Evolutionary conservation across 2,113 vertebrate genomes (phyloP).

Genomic region (Arothron firmamentum): DNA sequence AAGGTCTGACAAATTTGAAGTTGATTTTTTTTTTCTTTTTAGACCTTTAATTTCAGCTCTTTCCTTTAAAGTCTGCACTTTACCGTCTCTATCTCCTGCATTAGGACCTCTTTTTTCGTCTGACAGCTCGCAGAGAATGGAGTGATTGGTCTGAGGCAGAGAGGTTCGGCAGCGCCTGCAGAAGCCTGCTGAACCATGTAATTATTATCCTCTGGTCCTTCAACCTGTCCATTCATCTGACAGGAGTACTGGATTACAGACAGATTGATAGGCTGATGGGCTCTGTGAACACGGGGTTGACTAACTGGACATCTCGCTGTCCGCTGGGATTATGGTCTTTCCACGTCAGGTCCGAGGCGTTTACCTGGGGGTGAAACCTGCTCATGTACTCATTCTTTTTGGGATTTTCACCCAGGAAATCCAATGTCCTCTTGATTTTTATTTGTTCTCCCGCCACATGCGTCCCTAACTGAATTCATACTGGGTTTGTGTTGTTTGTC

Average conservation of each 20-base stretch:
- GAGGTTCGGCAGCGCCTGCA: background rate
- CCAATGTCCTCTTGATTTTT: too few relatives aligned
- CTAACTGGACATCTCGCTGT: background rate
- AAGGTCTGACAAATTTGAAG: too few relatives aligned
- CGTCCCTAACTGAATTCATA: too few relatives aligned
- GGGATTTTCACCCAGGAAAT: background rate
- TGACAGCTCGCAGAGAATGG: background rate
- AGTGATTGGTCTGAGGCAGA: background rate
- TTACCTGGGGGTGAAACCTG: background rate
- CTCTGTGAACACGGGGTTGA: background rate
- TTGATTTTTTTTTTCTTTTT: background rate
- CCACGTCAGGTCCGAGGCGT: background rate
- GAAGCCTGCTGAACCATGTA: slow-evolving; percentile 2
- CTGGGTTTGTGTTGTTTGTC: too few relatives aligned
- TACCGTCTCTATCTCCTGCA: background rate
- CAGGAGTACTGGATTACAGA: background rate
- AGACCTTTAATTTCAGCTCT: background rate
- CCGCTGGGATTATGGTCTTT: background rate
- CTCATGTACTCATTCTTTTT: background rate
- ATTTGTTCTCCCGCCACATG: too few relatives aligned
- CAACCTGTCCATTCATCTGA: slow-evolving; percentile 13
- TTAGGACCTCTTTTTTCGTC: background rate
- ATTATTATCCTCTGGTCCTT: slow-evolving; percentile 1
- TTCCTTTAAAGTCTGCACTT: background rate
- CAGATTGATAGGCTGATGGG: slow-evolving; percentile 4